phyloP scores from a whole-genome alignment of 2,888 invertebrate species.

The Andrena minutula region DNA sequence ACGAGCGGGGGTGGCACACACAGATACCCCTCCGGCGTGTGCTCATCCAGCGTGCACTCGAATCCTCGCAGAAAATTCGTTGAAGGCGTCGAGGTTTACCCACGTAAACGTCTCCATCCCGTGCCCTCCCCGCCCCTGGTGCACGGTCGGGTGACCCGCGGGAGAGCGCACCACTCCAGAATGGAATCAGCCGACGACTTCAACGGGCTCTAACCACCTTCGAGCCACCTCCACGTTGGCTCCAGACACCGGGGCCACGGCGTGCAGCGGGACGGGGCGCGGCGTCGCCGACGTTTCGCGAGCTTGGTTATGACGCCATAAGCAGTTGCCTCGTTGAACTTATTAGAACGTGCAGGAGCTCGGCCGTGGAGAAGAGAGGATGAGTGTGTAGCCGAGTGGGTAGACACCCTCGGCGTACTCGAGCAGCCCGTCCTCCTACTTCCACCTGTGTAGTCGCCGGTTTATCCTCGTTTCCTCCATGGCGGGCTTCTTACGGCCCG shows the following conservation, averaged over 20 bases:
- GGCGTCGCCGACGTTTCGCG: slow-evolving; percentile 65
- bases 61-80: slow-evolving; percentile 63
- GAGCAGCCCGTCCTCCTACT: slow-evolving; percentile 19
- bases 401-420: slow-evolving; percentile 53
- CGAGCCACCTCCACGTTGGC: slow-evolving; percentile 36
- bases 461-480: slow-evolving; percentile 31
- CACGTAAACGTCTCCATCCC: slow-evolving; percentile 78
- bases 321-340: slow-evolving; percentile 74
- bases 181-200: slow-evolving; percentile 47
- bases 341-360: slow-evolving; percentile 68
- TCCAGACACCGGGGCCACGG: slow-evolving; percentile 20
- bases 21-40: slow-evolving; percentile 23
- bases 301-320: slow-evolving; percentile 73
- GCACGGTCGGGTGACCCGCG: slow-evolving; percentile 74
- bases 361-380: slow-evolving; percentile 43
- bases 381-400: slow-evolving; percentile 65
- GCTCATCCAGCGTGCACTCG: slow-evolving; percentile 34
- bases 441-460: slow-evolving; percentile 31
- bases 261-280: slow-evolving; percentile 29
- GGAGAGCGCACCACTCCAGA: slow-evolving; percentile 41
- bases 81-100: slow-evolving; percentile 70
- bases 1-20: slow-evolving; percentile 10
- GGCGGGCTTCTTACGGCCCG: slow-evolving; percentile 46
- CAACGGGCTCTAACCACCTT: slow-evolving; percentile 40
- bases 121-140: slow-evolving; percentile 36